A percentile compares a stretch with the other conserved stretches of the same genome.
Evolutionary conservation across 35 echinoderm and acorn worm species (phyloP).

Genomic region (Acanthaster planci): DNA sequence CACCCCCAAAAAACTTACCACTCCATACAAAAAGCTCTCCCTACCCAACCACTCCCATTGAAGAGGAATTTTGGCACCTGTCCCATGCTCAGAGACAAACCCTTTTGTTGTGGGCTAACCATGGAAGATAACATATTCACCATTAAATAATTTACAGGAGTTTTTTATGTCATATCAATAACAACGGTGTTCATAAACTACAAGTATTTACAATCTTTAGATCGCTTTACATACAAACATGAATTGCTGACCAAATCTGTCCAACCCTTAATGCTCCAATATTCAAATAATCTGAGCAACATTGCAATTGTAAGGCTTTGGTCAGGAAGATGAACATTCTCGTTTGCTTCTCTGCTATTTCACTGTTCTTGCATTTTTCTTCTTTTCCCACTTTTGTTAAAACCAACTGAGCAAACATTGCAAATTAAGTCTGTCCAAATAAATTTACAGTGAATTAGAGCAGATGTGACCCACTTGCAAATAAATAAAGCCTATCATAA

Average conservation of each 20-base stretch:
- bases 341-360: neutral
- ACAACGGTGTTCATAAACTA: constrained; percentile 12
- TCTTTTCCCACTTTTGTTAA: neutral
- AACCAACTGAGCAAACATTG: neutral
- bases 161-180: constrained; percentile 4
- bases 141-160: constrained; percentile 16
- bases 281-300: neutral
- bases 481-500: constrained; percentile 19
- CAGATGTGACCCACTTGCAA: neutral
- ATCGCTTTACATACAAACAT: constrained; percentile 1
- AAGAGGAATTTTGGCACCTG: neutral
- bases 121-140: constrained; percentile 12
- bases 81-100: neutral
- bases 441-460: neutral
- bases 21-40: neutral
- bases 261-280: neutral
- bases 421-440: neutral
- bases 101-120: neutral
- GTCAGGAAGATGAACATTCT: neutral
- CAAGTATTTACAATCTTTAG: constrained; percentile 16
- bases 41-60: neutral
- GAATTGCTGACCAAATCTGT: neutral
- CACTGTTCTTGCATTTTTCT: neutral
- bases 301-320: constrained; percentile 25
- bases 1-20: neutral